These are phyloP conservation scores for Myotis davidii DNA, from an alignment of 2,113 vertebrate species.

Conservation along the genomic window DNA sequence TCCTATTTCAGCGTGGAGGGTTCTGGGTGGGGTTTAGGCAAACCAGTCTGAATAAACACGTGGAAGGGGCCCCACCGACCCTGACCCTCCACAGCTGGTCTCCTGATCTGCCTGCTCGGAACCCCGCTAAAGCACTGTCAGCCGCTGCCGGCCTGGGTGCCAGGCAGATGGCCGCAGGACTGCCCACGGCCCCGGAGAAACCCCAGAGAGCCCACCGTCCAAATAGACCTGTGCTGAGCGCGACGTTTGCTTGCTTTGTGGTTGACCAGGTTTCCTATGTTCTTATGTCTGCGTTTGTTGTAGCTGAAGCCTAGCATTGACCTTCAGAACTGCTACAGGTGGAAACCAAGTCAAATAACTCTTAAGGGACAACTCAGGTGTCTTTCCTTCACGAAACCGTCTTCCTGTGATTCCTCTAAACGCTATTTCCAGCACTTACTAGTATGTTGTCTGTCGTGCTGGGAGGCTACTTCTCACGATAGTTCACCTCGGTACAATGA, in stretches of 20 bases:
- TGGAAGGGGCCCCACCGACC: accelerated
- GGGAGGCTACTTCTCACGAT: accelerated
- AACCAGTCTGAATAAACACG: accelerated
- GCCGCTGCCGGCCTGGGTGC: neutral
- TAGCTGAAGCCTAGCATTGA: neutral
- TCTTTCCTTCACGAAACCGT: neutral
- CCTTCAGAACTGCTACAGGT: neutral
- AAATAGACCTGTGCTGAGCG: accelerated
- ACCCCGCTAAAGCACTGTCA: neutral
- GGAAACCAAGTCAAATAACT: neutral
- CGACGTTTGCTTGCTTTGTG: accelerated
- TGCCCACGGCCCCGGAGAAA: neutral
- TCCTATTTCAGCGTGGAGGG: neutral
- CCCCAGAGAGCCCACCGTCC: neutral
- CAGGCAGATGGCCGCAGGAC: neutral
- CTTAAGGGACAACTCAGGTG: neutral
- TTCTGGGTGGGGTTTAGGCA: neutral
- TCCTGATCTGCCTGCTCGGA: no score
- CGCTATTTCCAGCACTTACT: neutral
- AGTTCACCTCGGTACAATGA: accelerated
- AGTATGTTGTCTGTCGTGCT: accelerated
- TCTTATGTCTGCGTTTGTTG: neutral
- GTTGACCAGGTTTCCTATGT: neutral
- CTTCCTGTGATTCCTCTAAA: neutral
- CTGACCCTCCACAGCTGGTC: neutral